Conservation (phyloP, 2,113 vertebrate genomes). For the Antennarius striatus region DNA sequence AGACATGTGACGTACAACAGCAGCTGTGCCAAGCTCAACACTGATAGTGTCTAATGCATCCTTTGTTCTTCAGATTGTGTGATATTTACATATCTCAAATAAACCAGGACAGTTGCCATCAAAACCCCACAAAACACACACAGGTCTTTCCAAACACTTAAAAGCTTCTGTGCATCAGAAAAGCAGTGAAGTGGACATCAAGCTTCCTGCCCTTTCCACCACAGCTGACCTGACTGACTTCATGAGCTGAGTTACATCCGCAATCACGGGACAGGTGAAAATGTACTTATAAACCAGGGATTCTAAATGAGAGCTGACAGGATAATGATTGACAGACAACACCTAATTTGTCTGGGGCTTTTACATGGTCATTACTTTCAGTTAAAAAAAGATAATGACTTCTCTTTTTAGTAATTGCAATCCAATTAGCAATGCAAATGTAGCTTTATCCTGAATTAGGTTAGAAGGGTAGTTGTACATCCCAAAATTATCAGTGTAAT, state of each 20-base stretch:
- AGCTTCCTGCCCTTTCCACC: constrained; percentile 52
- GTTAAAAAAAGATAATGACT: too few species aligned
- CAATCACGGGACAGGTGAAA: constrained; percentile 12
- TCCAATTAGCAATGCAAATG: too few species aligned
- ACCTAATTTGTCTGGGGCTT: too few species aligned
- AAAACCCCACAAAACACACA: constrained; percentile 19
- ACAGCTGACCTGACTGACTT: constrained; percentile 17
- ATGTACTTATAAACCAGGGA: constrained; percentile 9
- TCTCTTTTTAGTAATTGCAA: too few species aligned
- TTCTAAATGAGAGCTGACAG: too few species aligned
- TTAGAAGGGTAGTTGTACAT: too few species aligned
- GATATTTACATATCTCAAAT: constrained; percentile 38
- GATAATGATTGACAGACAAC: too few species aligned
- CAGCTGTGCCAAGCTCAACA: constrained; percentile 18
- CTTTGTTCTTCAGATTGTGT: constrained; percentile 15
- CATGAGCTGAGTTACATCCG: too few species aligned
- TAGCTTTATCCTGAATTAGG: too few species aligned
- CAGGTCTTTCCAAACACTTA: constrained; percentile 44
- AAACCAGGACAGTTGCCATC: constrained; percentile 3
- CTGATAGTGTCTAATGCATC: constrained; percentile 27
- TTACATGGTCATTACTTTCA: too few species aligned
- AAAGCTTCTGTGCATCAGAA: constrained; percentile 22
- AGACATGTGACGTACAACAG: constrained; percentile 21
- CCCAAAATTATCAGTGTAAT: too few species aligned
- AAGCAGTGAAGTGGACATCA: constrained; percentile 35